Base-by-base conservation (phyloP, 2,113 vertebrate species). In the Todiramphus saurophagus region DNA sequence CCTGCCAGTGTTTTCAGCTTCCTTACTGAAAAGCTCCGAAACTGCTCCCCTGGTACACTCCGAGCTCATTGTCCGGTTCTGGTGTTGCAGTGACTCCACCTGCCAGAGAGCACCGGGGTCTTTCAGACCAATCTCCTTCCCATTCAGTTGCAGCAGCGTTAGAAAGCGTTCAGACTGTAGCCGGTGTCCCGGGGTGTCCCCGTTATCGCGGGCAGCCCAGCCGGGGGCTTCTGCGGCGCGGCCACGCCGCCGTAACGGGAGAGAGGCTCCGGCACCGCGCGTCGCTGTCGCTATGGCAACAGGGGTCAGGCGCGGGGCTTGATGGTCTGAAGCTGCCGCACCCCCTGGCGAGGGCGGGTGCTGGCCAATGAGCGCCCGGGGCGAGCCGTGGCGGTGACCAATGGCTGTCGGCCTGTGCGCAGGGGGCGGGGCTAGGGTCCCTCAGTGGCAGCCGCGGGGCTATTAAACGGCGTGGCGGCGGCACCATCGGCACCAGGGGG, bases 281-380 rank as follows among this genome's bases (percentile, higher is more conserved):
- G 20, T 60, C 11, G n/a, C 48, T 39, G 95, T 97, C 83, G 85
- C 97, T 94, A 6, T 77, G 92, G 98, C 63, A 97, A 98, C 96
- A 35, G 44, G 96, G 96, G 91, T 97, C 93, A 28, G 44, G 87
- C 80, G 96, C 89, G 74, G 58, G 76, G 97, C 97, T 96, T 94
- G 97, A 79, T 88, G 97, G 98, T 73, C 74, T 81, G 97, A 94
- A 96, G 95, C 68, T 97, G 93, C 85, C 79, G 90, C 96, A 41
- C 33, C 83, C 96, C 31, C 37, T 51, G 81, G 96, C 33, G 59
- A 12, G 28, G 28, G 18, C 88, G 63, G 55, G 31, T 39, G 5
- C 44, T 76, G 58, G 46, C 86, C 97, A 89, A 96, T 98, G 93
- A 93, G 83, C 73, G 63, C 44, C 10, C 41, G 84, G 79, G 31